Conservation (phyloP, 2,888 invertebrate species). For the Tenthredo distinguenda region DNA sequence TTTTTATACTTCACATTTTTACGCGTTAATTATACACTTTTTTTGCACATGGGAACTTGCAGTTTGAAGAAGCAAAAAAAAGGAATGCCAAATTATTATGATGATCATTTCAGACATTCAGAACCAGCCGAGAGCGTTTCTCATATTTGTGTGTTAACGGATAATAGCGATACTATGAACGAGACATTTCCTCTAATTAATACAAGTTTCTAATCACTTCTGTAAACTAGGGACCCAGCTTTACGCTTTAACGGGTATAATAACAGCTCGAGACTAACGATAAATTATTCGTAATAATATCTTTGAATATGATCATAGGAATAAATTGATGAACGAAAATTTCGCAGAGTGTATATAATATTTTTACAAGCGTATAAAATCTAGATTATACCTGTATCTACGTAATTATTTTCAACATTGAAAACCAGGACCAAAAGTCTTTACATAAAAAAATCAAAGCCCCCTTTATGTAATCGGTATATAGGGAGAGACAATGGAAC, state of each 20-base stretch:
- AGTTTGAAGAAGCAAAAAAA: not conserved
- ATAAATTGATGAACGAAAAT: not conserved
- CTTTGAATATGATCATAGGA: not conserved
- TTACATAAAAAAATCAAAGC: not conserved
- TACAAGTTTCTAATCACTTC: slow-evolving; percentile 42
- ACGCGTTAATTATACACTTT: not conserved
- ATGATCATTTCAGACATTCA: not conserved
- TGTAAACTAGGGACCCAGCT: slow-evolving; percentile 11
- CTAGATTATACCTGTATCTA: not conserved
- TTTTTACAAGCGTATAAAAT: not conserved
- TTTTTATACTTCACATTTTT: not conserved
- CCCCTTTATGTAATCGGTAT: not conserved
- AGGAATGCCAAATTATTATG: not conserved
- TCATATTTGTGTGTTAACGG: slow-evolving; percentile 18
- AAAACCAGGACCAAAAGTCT: not conserved
- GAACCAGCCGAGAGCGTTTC: not conserved
- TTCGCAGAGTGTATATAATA: not conserved
- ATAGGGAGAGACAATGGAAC: slow-evolving; percentile 1
- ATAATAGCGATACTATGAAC: slow-evolving; percentile 30
- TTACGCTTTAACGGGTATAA: slow-evolving; percentile 25
- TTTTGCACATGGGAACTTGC: not conserved
- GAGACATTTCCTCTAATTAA: slow-evolving; percentile 3
- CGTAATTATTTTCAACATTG: not conserved
- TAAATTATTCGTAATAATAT: not conserved
- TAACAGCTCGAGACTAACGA: not conserved